Base-by-base conservation (phyloP, 1,140 invertebrate species). In the Octopus sinensis region DNA sequence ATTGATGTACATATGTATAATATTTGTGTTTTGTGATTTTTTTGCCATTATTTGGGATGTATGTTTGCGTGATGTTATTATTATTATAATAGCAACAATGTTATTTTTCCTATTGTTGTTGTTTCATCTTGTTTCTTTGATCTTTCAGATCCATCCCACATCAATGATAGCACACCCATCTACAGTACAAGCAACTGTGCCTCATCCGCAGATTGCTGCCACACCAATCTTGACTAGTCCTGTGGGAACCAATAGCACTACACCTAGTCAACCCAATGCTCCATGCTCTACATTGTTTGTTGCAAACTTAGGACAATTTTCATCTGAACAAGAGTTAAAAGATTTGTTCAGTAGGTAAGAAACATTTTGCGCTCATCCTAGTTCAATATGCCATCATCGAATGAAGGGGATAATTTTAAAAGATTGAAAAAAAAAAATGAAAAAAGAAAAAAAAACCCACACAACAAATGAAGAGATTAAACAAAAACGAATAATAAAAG, bases 261-360 rank as follows among this genome's bases (percentile, higher is more conserved):
- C 87, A 75, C 82, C 84, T 62, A 81, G 81, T 81, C 81, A 81
- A 93, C 94, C 83, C 82, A 88, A 88, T 82, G 82, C 88, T 12
- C 96, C 97, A 77, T 99, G 97, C 92, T 98, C 97, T 80, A 99
- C 97, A 81, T 94, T 99, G 76, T 99, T 98, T 92, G 97, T 99
- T 86, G 97, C 97, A 86, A 98, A 98, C 92, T 93, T 99, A 85
- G 96, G 97, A 76, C 96, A 88, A 76, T 97, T 97, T 89, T 96
- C 97, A 86, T 97, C 96, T 80, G 97, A 99, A 91, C 96, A 98
- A 89, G 97, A 98, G 91, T 93, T 99, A 83, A 98, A 98, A 92
- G 96, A 98, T 91, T 95, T 99, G 88, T 99, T 98, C 92, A 96
- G 94, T 93, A 97, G 96, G 97, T 98, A 92, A 93, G 92, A 92